Evolutionary conservation across 1,140 invertebrate genomes (phyloP), one percentile per base, ranked within the genome.

Genomic region (Drosophila varians): DNA sequence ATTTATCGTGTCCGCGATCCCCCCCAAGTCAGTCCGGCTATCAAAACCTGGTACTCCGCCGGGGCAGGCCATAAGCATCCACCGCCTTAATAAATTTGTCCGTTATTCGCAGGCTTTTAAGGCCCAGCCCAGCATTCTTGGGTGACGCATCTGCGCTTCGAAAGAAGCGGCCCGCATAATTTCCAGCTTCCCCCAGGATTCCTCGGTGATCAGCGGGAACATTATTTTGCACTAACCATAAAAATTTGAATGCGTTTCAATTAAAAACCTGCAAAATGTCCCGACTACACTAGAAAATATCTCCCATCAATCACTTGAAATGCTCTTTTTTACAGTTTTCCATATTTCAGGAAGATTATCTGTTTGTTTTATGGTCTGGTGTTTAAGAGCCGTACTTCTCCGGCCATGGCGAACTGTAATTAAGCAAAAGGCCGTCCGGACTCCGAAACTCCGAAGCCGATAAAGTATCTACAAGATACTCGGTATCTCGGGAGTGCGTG

Each of bases 381-480:
- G 36, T 38, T 7, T 38, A 6, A 16, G 36, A n/a, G n/a, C n/a
- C n/a, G n/a, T n/a, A n/a, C n/a, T 16, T 38, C 16, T 12, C 14
- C 36, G 70, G 80, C 82, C 77, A 70, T 87, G 73, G 80, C 60
- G 69, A 62, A 62, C 77, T 74, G 82, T 87, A 86, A 87, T 86
- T 86, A 86, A 86, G 80, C 80, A 70, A 60, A 55, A 76, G 62
- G 54, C 80, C 64, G 40, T 26, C 53, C 21, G 40, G 21, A 21
- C 21, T 21, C 4, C 21, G n/a, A n/a, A n/a, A n/a, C n/a, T n/a
- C n/a, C n/a, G n/a, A n/a, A n/a, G n/a, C 69, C 43, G 77, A 71
- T 77, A 54, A 80, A 87, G 82, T 77, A 87, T 87, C 77, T 77
- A 53, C 45, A 52, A 80, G 76, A 86, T 86, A 87, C 47, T 40